These are phyloP conservation scores for Heteractis magnifica DNA, from an alignment of 92 coral and sea anemone genomes.

Conservation along the genomic window DNA sequence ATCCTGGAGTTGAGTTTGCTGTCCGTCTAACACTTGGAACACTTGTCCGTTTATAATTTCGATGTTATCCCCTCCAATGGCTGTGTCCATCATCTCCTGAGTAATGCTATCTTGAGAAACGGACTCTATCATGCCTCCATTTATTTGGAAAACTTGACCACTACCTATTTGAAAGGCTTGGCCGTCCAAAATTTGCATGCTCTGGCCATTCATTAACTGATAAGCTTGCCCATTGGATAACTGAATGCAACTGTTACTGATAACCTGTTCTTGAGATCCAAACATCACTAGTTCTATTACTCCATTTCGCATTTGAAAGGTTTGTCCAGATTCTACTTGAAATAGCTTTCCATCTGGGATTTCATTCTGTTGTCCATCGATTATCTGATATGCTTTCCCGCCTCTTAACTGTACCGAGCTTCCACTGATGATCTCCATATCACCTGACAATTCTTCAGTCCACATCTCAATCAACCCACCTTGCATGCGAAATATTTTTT, in stretches of 20 bases:
- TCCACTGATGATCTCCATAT: slow-evolving; percentile 14
- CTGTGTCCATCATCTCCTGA: slow-evolving; percentile 24
- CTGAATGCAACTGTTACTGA: slow-evolving; percentile 12
- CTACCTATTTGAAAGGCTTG: slow-evolving; percentile 19
- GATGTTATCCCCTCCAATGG: slow-evolving; percentile 20
- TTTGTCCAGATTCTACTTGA: slow-evolving; percentile 21
- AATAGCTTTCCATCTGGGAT: slow-evolving; percentile 19
- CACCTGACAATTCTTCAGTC: slow-evolving; percentile 5
- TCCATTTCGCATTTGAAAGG: slow-evolving; percentile 23
- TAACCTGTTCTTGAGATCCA: slow-evolving; percentile 17
- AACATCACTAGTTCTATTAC: slow-evolving; percentile 12
- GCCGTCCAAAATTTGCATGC: slow-evolving; percentile 24
- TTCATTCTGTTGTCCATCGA: slow-evolving; percentile 18
- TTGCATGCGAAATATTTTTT: slow-evolving; percentile 13
- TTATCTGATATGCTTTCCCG: slow-evolving; percentile 15
- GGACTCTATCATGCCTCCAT: slow-evolving; percentile 21
- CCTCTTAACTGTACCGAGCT: slow-evolving; percentile 1
- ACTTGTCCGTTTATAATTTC: slow-evolving; percentile 16
- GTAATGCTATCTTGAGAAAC: slow-evolving; percentile 23
- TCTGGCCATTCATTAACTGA: slow-evolving; percentile 27
- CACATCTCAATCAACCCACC: slow-evolving; percentile 22
- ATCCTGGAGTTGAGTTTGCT: slow-evolving; percentile 18
- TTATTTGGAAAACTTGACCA: slow-evolving; percentile 26
- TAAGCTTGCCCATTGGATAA: slow-evolving; percentile 28
- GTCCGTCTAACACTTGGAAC: slow-evolving; percentile 12